Percentiles rank a stretch among this genome's conserved stretches.
Evolutionary conservation across 2,888 invertebrate species (phyloP).

Genomic region (Druceiella hillmani): DNA sequence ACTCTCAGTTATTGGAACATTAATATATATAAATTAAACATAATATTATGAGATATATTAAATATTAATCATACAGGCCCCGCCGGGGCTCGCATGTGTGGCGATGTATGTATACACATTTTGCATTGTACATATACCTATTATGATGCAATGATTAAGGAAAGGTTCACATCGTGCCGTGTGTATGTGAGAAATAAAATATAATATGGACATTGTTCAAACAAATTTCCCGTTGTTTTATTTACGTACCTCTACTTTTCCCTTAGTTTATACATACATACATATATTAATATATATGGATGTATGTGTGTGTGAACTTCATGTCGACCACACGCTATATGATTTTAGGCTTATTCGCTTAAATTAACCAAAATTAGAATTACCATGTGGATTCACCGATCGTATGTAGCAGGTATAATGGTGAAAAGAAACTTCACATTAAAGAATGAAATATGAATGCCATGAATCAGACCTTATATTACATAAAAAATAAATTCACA

Average conservation of each 20-base stretch:
- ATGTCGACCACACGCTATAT: no score
- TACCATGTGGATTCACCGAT: no score
- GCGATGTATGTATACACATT: conserved; percentile 63
- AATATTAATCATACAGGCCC: conserved; percentile 50
- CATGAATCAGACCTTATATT: no score
- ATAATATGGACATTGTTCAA: conserved; percentile 87
- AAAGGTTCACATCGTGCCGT: conserved; percentile 89
- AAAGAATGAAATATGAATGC: no score
- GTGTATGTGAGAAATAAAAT: conserved; percentile 82
- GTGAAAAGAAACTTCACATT: no score
- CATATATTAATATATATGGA: no score
- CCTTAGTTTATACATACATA: no score
- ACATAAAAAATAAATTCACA: no score
- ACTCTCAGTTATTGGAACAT: conserved; percentile 56
- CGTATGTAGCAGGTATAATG: no score
- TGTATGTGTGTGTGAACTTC: no score
- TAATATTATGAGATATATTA: conserved; percentile 50
- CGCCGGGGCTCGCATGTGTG: conserved; percentile 63
- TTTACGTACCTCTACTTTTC: conserved; percentile 30
- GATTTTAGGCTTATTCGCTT: no score
- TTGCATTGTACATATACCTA: conserved; percentile 71
- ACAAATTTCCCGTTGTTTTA: conserved; percentile 55
- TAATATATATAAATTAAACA: conserved; percentile 49
- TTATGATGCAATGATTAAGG: conserved; percentile 71
- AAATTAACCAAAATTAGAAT: no score